These are phyloP conservation scores for Galeopsomyia nigrocyanea DNA, from an alignment of 2,888 invertebrate species.

Conservation along the genomic window DNA sequence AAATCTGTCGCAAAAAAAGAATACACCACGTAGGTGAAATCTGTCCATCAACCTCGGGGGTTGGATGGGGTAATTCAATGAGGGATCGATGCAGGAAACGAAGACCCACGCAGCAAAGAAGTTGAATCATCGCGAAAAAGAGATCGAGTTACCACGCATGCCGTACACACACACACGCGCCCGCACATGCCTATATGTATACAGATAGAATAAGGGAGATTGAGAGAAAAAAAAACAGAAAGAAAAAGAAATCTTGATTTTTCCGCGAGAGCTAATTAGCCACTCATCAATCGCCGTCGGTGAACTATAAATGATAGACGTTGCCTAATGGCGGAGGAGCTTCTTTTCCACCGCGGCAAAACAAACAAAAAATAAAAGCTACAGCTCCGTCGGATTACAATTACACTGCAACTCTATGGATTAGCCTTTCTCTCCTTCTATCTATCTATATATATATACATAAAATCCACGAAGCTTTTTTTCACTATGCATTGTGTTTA, in stretches of 20 bases:
- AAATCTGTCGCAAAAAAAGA: neutral
- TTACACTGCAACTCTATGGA: constrained; percentile 37
- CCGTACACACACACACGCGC: constrained; percentile 1
- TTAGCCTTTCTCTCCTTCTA: constrained; percentile 19
- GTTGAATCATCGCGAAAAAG: no score
- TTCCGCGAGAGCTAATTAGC: constrained; percentile 60
- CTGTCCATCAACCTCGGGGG: no score
- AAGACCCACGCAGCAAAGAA: no score
- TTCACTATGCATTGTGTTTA: constrained; percentile 64
- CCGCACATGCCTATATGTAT: neutral
- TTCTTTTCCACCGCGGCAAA: neutral
- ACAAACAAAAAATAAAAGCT: neutral
- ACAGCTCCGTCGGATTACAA: constrained; percentile 17
- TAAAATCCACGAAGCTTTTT: constrained; percentile 49
- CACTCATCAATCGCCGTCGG: constrained; percentile 58
- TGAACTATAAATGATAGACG: constrained; percentile 35
- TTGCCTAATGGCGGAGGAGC: neutral
- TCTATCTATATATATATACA: constrained; percentile 16
- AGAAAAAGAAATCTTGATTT: constrained; percentile 49
- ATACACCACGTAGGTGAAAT: no score
- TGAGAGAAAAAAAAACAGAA: no score
- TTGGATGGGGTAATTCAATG: no score
- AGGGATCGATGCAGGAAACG: no score
- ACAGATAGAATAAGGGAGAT: neutral
- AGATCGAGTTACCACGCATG: no score